These are phyloP conservation scores for Nyctereutes procyonoides DNA, from an alignment of 2,113 vertebrate species.

Conservation along the genomic window DNA sequence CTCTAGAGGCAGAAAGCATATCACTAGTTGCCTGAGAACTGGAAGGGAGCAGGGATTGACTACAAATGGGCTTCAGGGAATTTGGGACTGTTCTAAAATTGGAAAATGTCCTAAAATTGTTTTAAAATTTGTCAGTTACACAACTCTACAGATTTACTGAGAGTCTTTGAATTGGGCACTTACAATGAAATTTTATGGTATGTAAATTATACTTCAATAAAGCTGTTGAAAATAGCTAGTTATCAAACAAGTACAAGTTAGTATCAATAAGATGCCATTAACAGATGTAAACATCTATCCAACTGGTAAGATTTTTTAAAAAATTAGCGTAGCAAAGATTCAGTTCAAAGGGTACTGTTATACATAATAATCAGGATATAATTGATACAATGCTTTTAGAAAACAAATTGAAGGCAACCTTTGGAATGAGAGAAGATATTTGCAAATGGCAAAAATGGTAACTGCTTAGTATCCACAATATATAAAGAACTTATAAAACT, in stretches of 20 bases:
- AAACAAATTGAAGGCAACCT: slow-evolving; percentile 13
- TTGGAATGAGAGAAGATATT: not conserved
- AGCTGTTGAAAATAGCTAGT: slow-evolving; percentile 25
- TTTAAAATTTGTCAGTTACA: not conserved
- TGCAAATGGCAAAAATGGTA: not conserved
- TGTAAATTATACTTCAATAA: not conserved
- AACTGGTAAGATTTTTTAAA: not conserved
- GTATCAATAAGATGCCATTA: not conserved
- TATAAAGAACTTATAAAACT: not conserved
- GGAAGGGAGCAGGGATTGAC: not conserved
- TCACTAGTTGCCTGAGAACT: not conserved
- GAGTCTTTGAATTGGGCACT: not conserved
- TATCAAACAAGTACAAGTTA: slow-evolving; percentile 37
- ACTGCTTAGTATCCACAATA: not conserved
- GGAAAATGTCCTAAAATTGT: not conserved
- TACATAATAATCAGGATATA: not conserved
- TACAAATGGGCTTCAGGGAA: not conserved
- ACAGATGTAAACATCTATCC: not conserved
- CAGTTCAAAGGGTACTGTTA: not conserved
- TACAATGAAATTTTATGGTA: not conserved
- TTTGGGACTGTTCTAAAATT: slow-evolving; percentile 33
- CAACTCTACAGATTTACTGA: not conserved
- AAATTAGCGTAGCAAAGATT: not conserved
- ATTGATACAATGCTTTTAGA: not conserved
- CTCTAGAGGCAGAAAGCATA: not conserved